phyloP scores from a whole-genome alignment of 1,140 invertebrate species.

The Aradophagus sp. region DNA sequence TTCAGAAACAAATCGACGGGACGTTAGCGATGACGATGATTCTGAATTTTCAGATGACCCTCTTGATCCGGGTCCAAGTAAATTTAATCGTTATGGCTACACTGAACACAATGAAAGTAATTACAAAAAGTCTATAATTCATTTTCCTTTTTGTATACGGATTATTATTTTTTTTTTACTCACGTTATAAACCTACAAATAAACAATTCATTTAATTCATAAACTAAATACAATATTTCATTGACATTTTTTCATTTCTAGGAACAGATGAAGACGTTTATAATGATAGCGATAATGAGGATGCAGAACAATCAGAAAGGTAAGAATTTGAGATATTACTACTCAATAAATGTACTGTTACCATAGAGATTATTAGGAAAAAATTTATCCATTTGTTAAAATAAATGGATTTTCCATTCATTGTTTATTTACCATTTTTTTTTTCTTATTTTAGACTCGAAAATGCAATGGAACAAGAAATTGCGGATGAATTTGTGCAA shows the following conservation, averaged over 20 bases:
- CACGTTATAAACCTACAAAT: too few species aligned
- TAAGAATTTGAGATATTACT: conserved; percentile 3
- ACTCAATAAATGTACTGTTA: neutral
- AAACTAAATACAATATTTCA: too few species aligned
- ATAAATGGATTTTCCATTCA: too few species aligned
- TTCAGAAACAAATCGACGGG: conserved; percentile 13
- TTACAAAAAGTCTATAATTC: neutral
- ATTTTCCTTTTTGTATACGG: too few species aligned
- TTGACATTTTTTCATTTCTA: conserved; percentile 48
- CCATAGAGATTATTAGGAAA: too few species aligned
- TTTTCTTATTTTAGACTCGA: conserved; percentile 53
- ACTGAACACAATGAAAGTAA: conserved; percentile 64
- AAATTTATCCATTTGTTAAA: too few species aligned
- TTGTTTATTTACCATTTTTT: too few species aligned
- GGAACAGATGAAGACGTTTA: conserved; percentile 69
- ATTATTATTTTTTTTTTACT: too few species aligned
- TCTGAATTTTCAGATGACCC: conserved; percentile 58
- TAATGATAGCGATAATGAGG: conserved; percentile 72
- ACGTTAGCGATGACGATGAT: conserved; percentile 42
- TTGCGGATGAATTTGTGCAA: conserved; percentile 67
- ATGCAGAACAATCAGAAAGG: conserved; percentile 62
- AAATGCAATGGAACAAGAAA: conserved; percentile 66
- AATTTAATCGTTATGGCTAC: conserved; percentile 57
- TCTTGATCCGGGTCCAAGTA: conserved; percentile 63
- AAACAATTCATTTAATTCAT: too few species aligned